phyloP scores from a whole-genome alignment of 2,888 invertebrate genomes.

The Clitarchus hookeri region DNA sequence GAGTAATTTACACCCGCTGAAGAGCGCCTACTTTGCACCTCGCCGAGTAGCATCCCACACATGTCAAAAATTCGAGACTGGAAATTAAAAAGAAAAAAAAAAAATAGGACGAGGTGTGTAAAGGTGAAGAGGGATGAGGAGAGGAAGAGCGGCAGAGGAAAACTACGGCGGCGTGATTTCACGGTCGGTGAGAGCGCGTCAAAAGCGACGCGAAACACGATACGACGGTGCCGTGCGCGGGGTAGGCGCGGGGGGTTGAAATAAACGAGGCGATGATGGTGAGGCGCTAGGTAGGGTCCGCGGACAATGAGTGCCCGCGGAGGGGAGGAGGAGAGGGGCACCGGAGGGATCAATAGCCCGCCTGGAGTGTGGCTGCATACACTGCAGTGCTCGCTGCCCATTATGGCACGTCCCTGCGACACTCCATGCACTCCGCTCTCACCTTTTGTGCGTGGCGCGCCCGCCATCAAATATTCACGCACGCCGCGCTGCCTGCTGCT shows the following conservation, averaged over 20 bases:
- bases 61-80: background rate
- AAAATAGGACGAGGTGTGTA: background rate
- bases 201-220: background rate
- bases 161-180: background rate
- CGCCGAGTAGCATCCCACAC: background rate
- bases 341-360: background rate
- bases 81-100: background rate
- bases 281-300: slow-evolving; percentile 14
- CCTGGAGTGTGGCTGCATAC: slow-evolving; percentile 2
- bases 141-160: background rate
- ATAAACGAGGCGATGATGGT: slow-evolving; percentile 6
- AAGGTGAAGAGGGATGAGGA: background rate
- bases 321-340: background rate
- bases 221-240: background rate
- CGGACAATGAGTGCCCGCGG: slow-evolving; percentile 5
- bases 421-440: too few relatives aligned
- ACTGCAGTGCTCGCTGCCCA: background rate
- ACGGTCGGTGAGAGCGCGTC: background rate
- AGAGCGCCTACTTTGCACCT: background rate
- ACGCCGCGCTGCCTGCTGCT: background rate
- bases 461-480: background rate
- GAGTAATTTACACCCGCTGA: background rate
- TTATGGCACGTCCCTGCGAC: background rate
- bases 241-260: background rate
- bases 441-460: background rate